These are phyloP conservation scores for Cottus gobio DNA, from an alignment of 2,113 vertebrate species.

Conservation along the genomic window DNA sequence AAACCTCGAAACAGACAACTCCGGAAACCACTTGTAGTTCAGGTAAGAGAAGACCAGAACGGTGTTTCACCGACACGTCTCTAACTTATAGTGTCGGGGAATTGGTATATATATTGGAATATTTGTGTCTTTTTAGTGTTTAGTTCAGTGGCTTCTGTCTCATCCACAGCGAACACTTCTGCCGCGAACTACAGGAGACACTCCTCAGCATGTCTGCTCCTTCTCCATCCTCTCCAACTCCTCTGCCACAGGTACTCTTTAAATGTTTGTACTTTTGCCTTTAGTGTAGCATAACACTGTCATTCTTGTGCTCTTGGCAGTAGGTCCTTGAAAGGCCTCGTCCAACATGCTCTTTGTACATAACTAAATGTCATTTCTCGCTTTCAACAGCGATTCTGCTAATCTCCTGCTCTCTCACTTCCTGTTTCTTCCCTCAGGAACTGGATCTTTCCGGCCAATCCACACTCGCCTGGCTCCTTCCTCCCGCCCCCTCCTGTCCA, in stretches of 20 bases:
- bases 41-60: slow-evolving; percentile 83
- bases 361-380: not conserved
- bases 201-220: slow-evolving; percentile 95
- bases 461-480: slow-evolving; percentile 89
- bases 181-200: slow-evolving; percentile 92
- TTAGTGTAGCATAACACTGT: not conserved
- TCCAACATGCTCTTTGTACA: not conserved
- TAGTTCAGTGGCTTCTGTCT: slow-evolving; percentile 5
- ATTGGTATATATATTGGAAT: not conserved
- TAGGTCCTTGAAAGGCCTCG: not conserved
- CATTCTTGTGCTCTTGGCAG: not conserved
- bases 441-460: slow-evolving; percentile 96
- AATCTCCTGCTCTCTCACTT: slow-evolving; percentile 37
- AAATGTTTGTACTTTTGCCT: not conserved
- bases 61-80: not conserved
- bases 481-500: slow-evolving; percentile 88
- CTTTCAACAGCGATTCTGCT: slow-evolving; percentile 9
- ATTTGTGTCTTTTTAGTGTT: not conserved
- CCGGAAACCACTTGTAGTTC: slow-evolving; percentile 95
- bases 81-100: not conserved
- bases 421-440: slow-evolving; percentile 79
- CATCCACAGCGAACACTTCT: slow-evolving; percentile 90
- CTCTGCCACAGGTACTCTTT: slow-evolving; percentile 88
- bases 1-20: slow-evolving; percentile 92
- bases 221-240: slow-evolving; percentile 98